Evolutionary conservation across 2,113 vertebrate genomes (phyloP).

Genomic region (Semnopithecus entellus): DNA sequence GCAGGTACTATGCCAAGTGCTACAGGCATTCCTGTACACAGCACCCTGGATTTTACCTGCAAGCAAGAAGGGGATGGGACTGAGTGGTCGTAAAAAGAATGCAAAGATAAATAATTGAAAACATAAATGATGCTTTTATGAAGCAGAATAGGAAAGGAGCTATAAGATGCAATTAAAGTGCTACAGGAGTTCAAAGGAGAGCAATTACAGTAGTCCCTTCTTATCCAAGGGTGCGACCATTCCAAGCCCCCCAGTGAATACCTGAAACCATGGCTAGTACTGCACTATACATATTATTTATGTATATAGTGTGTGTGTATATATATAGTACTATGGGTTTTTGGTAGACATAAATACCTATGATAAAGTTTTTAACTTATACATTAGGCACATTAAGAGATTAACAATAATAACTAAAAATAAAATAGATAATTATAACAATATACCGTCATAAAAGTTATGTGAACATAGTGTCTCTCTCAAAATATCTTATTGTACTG

Average conservation of each 20-base stretch:
- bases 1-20: background rate
- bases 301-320: too few relatives aligned
- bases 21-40: background rate
- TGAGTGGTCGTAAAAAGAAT: background rate
- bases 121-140: background rate
- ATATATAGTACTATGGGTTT: background rate
- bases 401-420: background rate
- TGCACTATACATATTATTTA: too few relatives aligned
- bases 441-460: background rate
- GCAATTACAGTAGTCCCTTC: background rate
- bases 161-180: background rate
- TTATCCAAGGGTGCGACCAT: background rate
- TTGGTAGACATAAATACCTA: background rate
- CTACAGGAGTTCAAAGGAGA: background rate
- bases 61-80: background rate
- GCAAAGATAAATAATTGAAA: constrained; percentile 22
- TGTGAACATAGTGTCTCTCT: background rate
- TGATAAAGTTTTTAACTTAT: background rate
- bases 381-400: background rate
- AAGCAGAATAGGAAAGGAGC: background rate
- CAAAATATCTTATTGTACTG: background rate
- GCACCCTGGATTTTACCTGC: background rate
- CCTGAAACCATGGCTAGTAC: background rate
- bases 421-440: background rate
- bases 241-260: background rate